phyloP scores from a whole-genome alignment of 30 jellyfish, hydroid and myxozoan genomes.

The Catostylus mosaicus region DNA sequence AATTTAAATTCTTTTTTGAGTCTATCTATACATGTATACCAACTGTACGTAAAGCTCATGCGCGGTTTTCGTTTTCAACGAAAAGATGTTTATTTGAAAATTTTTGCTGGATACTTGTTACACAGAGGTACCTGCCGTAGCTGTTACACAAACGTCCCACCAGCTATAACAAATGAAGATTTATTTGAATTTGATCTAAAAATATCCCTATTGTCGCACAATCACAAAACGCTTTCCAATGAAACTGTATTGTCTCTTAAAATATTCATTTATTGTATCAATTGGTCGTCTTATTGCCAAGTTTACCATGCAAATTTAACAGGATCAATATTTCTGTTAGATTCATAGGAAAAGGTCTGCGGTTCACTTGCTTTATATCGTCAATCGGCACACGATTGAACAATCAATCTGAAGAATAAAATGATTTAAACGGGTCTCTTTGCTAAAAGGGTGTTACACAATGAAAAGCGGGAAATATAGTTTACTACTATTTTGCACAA shows the following conservation, averaged over 20 bases:
- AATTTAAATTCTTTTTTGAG: no score
- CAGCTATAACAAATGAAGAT: conserved; percentile 13
- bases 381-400: not conserved
- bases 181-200: conserved; percentile 22
- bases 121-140: conserved; percentile 11
- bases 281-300: not conserved
- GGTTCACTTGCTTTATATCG: not conserved
- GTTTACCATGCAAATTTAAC: not conserved
- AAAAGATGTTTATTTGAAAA: not conserved
- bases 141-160: conserved; percentile 23
- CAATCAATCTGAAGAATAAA: not conserved
- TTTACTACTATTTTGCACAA: no score
- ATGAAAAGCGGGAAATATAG: no score
- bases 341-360: not conserved
- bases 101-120: conserved; percentile 2
- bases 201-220: conserved; percentile 22
- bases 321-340: not conserved
- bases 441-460: no score
- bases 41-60: no score
- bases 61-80: no score
- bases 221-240: not conserved
- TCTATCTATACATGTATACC: no score
- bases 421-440: not conserved
- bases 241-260: not conserved
- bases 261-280: not conserved